Evolutionary conservation across 2,797 vertebrate species (phyloP).

Genomic region (Sphenopsis melanotis): DNA sequence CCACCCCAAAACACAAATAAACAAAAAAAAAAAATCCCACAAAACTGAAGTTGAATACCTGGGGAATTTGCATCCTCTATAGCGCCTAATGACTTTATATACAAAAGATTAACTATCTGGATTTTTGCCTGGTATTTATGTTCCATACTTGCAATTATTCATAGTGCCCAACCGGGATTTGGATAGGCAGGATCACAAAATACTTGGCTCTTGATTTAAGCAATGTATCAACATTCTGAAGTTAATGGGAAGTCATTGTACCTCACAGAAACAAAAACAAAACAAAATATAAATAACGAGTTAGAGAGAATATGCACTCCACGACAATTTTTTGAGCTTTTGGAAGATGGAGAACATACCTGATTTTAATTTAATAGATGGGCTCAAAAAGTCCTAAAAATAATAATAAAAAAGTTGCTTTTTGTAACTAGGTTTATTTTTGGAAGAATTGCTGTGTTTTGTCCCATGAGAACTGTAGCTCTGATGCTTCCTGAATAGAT

Average conservation of each 20-base stretch:
- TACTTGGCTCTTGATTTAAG: neutral
- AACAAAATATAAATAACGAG: neutral
- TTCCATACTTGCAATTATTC: neutral
- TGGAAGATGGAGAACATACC: neutral
- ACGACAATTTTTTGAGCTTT: neutral
- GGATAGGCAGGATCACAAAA: neutral
- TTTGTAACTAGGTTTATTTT: conserved; percentile 14
- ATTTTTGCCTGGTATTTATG: neutral
- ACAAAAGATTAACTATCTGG: neutral
- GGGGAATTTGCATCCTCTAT: neutral
- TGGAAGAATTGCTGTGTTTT: conserved; percentile 1
- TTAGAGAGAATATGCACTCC: neutral
- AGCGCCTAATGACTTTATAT: neutral
- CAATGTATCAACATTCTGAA: neutral
- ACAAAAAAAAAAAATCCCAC: neutral
- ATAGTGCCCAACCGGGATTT: neutral
- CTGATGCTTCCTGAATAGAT: neutral
- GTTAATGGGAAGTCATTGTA: neutral
- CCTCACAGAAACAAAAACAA: neutral
- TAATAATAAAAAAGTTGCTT: neutral
- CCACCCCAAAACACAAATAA: fast-evolving
- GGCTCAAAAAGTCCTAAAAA: neutral
- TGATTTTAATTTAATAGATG: neutral
- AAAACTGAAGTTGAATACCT: neutral
- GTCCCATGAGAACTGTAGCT: neutral